Evolutionary conservation across 1,140 invertebrate genomes (phyloP).

Genomic region (Sycophila sp.): DNA sequence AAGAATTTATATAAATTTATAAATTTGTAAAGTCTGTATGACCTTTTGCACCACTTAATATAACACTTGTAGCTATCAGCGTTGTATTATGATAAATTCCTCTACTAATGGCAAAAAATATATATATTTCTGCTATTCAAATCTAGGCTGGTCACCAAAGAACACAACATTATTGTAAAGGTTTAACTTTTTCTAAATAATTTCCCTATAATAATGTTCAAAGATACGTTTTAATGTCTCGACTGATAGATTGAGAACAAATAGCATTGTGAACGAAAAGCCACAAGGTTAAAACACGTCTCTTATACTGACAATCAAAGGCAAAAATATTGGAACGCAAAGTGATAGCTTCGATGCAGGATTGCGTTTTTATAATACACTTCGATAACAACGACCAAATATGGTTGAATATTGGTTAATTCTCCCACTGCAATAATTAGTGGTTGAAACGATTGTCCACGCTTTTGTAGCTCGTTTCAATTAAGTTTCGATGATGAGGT

Average conservation of each 20-base stretch:
- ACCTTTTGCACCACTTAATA: neutral
- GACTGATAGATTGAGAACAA: neutral
- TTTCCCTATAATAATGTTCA: neutral
- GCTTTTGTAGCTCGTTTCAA: neutral
- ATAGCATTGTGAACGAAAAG: slow-evolving; percentile 16
- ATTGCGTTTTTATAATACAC: neutral
- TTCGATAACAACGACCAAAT: slow-evolving; percentile 13
- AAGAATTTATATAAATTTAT: neutral
- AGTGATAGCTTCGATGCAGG: neutral
- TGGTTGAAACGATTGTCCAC: slow-evolving; percentile 8
- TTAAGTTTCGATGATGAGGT: neutral
- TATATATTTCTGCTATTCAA: neutral
- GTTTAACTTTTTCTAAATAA: neutral
- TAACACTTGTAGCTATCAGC: neutral
- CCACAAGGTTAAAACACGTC: neutral
- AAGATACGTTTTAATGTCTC: neutral
- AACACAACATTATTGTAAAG: neutral
- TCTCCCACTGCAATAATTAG: slow-evolving; percentile 1
- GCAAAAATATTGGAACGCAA: slow-evolving; percentile 9
- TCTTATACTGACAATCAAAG: slow-evolving; percentile 7
- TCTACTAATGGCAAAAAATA: neutral
- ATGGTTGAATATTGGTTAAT: neutral
- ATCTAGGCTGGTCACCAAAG: neutral
- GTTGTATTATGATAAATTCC: neutral
- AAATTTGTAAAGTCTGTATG: neutral